Percentiles rank a stretch among this genome's conserved stretches.
Evolutionary conservation across 2,797 vertebrate species (phyloP).

Genomic region (Eulemur mongoz): DNA sequence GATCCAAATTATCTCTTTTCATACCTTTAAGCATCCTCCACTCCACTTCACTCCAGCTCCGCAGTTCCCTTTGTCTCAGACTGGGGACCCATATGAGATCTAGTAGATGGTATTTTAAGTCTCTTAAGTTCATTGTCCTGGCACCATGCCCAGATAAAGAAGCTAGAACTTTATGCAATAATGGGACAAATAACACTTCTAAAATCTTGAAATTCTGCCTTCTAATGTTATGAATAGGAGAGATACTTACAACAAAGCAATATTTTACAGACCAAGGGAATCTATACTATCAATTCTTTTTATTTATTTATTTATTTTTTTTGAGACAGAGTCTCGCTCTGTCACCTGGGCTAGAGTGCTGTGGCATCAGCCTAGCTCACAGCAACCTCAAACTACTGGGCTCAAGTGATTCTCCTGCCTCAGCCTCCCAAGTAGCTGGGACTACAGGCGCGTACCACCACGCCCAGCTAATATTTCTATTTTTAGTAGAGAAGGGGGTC

Average conservation of each 20-base stretch:
- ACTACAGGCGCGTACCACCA: too few species aligned
- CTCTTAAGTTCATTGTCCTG: not conserved
- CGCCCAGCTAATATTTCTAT: too few species aligned
- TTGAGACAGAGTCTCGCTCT: too few species aligned
- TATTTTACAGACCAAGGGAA: not conserved
- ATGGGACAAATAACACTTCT: not conserved
- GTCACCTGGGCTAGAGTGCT: too few species aligned
- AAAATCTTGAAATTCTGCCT: not conserved
- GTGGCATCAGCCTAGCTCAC: too few species aligned
- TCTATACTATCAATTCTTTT: not conserved
- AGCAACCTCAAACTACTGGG: too few species aligned
- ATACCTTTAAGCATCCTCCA: not conserved
- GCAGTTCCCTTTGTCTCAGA: not conserved
- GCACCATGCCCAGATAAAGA: not conserved
- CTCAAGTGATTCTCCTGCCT: too few species aligned
- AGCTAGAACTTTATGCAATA: not conserved
- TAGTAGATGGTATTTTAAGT: not conserved
- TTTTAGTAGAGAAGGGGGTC: too few species aligned
- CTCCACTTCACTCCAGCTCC: not conserved
- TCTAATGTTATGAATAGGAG: not conserved
- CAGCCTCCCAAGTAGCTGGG: too few species aligned
- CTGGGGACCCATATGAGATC: not conserved
- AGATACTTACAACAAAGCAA: not conserved
- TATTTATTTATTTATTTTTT: too few species aligned
- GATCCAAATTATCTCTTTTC: not conserved